Conservation (phyloP, 2,797 vertebrate species). For the Taenioides sp. region DNA sequence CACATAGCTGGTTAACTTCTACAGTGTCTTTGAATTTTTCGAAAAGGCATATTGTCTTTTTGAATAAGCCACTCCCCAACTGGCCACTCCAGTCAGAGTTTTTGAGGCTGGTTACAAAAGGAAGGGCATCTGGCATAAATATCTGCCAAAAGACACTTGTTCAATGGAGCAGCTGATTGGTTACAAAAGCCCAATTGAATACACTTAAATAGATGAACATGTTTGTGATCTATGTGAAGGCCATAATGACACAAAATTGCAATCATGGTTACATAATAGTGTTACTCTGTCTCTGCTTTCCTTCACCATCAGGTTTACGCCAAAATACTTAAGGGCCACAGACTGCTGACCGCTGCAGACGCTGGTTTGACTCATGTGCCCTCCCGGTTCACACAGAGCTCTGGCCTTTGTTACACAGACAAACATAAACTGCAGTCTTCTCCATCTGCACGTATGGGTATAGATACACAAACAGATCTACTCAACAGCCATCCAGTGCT, state of each 20-base stretch:
- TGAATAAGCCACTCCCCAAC: no score
- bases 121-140: no score
- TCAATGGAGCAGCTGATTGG: background rate
- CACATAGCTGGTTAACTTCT: no score
- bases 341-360: conserved; percentile 20
- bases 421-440: conserved; percentile 41
- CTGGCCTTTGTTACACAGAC: conserved; percentile 53
- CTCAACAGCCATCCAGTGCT: conserved; percentile 20
- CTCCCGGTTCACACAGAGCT: conserved; percentile 16
- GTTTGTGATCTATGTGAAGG: background rate
- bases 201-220: background rate
- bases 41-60: no score
- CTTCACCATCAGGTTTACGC: background rate
- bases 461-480: conserved; percentile 42
- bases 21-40: no score
- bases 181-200: background rate
- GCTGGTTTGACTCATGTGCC: conserved; percentile 39
- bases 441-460: conserved; percentile 42
- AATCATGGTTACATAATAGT: background rate
- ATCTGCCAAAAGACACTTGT: no score
- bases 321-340: conserved; percentile 18
- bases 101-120: no score
- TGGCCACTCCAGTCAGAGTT: no score
- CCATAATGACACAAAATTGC: background rate
- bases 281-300: background rate